Conservation (phyloP, 2,888 invertebrate species). For the Cosmia pyralina region DNA sequence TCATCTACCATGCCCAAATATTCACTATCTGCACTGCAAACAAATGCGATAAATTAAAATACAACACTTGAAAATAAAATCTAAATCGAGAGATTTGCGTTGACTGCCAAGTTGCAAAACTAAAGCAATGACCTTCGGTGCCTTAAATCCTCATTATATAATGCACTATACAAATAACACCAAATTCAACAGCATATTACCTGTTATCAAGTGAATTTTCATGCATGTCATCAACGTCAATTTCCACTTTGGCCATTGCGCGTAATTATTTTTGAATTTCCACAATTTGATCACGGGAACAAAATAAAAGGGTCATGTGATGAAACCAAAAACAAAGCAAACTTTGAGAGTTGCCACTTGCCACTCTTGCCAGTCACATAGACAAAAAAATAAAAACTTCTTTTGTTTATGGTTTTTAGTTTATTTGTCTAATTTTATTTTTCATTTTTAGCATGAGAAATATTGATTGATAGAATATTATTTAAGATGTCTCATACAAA, state of each 20-base stretch:
- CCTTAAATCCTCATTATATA: slow-evolving; percentile 82
- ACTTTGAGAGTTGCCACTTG: slow-evolving; percentile 54
- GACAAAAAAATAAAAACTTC: background rate
- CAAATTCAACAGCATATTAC: slow-evolving; percentile 80
- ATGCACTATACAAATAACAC: slow-evolving; percentile 67
- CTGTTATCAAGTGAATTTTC: slow-evolving; percentile 91
- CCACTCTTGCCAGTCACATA: slow-evolving; percentile 48
- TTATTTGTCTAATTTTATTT: background rate
- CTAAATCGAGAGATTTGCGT: slow-evolving; percentile 68
- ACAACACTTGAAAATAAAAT: slow-evolving; percentile 65
- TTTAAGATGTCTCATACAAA: background rate
- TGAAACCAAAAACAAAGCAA: slow-evolving; percentile 78
- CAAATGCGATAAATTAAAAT: slow-evolving; percentile 68
- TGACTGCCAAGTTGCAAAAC: slow-evolving; percentile 84
- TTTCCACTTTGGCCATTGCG: slow-evolving; percentile 88
- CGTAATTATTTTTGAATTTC: slow-evolving; percentile 92
- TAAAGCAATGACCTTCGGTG: slow-evolving; percentile 84
- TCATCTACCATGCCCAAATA: slow-evolving; percentile 87
- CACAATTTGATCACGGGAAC: slow-evolving; percentile 93
- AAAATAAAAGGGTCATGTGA: slow-evolving; percentile 93
- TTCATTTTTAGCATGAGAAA: background rate
- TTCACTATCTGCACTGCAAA: slow-evolving; percentile 88
- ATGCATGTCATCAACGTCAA: slow-evolving; percentile 90
- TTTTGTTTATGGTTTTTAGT: slow-evolving; percentile 11
- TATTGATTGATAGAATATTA: too few relatives aligned